Conservation (phyloP, 2,888 invertebrate species). For the Colletes collaris region DNA sequence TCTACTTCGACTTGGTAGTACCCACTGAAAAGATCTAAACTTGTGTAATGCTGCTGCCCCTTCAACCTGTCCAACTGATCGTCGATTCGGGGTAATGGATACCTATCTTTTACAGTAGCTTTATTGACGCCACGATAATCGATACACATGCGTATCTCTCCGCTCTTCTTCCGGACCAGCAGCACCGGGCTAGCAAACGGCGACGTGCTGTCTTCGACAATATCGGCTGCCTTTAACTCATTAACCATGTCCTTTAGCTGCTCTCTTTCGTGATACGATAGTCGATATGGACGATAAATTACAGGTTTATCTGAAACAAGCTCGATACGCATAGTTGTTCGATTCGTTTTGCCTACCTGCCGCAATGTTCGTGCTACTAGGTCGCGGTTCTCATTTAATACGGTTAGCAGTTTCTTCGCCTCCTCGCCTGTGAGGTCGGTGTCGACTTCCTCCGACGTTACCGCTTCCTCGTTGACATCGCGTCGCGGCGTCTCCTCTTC, state of each 20-base stretch:
- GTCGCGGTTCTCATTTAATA: too few species aligned
- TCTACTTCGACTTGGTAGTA: too few species aligned
- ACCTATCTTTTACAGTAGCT: conserved; percentile 70
- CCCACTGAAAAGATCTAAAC: conserved; percentile 4
- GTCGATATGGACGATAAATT: conserved; percentile 68
- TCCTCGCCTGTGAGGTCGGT: too few species aligned
- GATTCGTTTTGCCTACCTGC: conserved; percentile 15
- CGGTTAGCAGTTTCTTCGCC: too few species aligned
- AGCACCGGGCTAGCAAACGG: conserved; percentile 42
- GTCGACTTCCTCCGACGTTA: too few species aligned
- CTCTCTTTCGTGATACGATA: conserved; percentile 64
- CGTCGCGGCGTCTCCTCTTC: too few species aligned
- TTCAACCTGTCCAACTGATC: background rate
- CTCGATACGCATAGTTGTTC: too few species aligned
- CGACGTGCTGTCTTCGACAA: conserved; percentile 62
- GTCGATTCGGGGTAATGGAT: background rate
- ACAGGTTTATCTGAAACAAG: conserved; percentile 62
- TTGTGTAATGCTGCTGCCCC: background rate
- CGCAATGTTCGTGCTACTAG: too few species aligned
- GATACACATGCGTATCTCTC: conserved; percentile 56
- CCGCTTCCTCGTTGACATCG: too few species aligned
- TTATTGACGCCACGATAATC: conserved; percentile 72
- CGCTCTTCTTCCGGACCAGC: too few species aligned
- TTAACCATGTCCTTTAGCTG: conserved; percentile 54
- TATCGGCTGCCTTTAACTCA: conserved; percentile 38